A percentile compares a stretch with the other conserved stretches of the same genome.
These are phyloP conservation scores for Suncus etruscus DNA, from an alignment of 2,113 vertebrate species.

Conservation along the genomic window DNA sequence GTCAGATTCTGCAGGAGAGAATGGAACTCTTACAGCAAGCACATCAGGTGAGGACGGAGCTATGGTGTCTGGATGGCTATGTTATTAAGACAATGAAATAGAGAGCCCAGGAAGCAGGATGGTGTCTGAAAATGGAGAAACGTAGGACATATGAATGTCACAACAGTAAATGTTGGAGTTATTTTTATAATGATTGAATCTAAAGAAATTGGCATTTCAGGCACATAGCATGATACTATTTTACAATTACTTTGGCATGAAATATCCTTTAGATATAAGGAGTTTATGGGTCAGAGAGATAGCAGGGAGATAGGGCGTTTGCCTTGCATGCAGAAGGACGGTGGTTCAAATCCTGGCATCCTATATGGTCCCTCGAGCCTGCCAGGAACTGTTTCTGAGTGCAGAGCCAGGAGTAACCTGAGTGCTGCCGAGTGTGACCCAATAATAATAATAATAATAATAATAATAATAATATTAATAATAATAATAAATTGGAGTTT, in stretches of 20 bases:
- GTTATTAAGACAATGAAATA: not conserved
- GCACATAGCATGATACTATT: not conserved
- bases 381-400: too few species aligned
- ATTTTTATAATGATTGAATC: not conserved
- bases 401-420: too few species aligned
- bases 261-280: not conserved
- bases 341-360: too few species aligned
- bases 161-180: not conserved
- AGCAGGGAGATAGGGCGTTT: too few species aligned
- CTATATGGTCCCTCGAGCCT: too few species aligned
- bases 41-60: conserved; percentile 91
- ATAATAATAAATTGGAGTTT: not conserved
- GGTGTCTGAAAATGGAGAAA: not conserved
- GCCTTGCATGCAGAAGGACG: too few species aligned
- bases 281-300: too few species aligned
- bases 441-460: too few species aligned
- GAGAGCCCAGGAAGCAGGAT: too few species aligned
- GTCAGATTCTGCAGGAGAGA: conserved; percentile 97
- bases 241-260: not conserved
- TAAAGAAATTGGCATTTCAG: conserved; percentile 34
- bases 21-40: conserved; percentile 99
- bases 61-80: not conserved
- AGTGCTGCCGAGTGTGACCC: too few species aligned
- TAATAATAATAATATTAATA: too few species aligned
- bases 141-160: not conserved